These are phyloP conservation scores for Siniperca chuatsi DNA, from an alignment of 2,113 vertebrate species.

Conservation along the genomic window DNA sequence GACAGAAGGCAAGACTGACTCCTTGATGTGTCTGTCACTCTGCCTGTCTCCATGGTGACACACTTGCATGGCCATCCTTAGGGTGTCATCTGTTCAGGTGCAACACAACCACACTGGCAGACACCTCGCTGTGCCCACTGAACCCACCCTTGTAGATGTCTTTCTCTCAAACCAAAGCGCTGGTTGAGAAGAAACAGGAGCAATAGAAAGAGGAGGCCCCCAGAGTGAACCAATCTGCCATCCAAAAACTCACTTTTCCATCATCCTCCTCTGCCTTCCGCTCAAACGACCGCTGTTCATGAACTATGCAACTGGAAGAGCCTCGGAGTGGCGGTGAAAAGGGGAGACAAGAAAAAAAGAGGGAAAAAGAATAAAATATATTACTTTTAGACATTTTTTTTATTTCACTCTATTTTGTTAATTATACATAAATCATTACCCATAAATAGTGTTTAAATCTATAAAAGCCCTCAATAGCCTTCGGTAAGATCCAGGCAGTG, in stretches of 20 bases:
- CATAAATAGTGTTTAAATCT: not conserved
- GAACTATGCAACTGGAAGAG: constrained; percentile 80
- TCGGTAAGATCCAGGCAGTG: not conserved
- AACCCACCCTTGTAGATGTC: constrained; percentile 25
- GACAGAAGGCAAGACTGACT: constrained; percentile 59
- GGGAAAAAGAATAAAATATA: not conserved
- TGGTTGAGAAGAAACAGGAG: constrained; percentile 20
- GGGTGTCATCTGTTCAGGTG: constrained; percentile 51
- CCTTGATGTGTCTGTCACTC: constrained; percentile 58
- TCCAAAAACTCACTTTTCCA: constrained; percentile 88
- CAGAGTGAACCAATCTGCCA: not conserved
- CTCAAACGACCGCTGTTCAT: constrained; percentile 88
- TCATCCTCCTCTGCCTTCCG: constrained; percentile 91
- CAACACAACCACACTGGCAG: constrained; percentile 14
- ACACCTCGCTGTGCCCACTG: not conserved
- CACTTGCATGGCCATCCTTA: constrained; percentile 49
- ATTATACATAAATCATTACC: not conserved
- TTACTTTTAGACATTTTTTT: not conserved
- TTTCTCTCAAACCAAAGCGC: constrained; percentile 34
- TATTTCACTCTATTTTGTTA: not conserved
- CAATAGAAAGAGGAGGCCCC: constrained; percentile 29
- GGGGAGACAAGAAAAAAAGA: constrained; percentile 2
- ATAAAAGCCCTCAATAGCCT: not conserved
- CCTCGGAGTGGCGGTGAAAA: constrained; percentile 74
- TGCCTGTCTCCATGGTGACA: constrained; percentile 69